Base-by-base conservation (phyloP, 2,113 vertebrate genomes). In the Epinephelus lanceolatus region DNA sequence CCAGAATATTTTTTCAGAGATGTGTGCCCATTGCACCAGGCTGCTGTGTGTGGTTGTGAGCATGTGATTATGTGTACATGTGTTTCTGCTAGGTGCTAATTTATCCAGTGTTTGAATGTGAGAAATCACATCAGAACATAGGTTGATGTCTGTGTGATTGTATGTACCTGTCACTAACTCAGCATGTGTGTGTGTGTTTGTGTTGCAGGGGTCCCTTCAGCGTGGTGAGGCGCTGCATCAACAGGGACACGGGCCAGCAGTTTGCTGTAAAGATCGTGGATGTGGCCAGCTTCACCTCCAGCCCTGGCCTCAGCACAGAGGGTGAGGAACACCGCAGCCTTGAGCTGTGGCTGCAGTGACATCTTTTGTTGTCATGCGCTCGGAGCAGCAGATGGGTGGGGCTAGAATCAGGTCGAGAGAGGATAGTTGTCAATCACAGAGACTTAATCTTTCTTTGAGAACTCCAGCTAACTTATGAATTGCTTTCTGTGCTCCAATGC, bases 261-360 rank as follows among this genome's bases (percentile, higher is more conserved):
- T 99, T 99, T 79, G 98, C 98, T 60, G 98, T 99, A 33, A 99
- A 99, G 96, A 99, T 99, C 86, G 98, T 99, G 25, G 98, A 99
- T 92, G 98, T 99, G 94, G 98, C 98, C 94, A 99, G 99, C 93
- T 99, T 99, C 94, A 99, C 98, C 87, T 99, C 98, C 95, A 99
- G 98, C 93, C 98, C 98, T 49, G 98, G 98, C 85, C 97, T 99
- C 95, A 99, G 98, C 96, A 99, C 98, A 92, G 98, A 99, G 96
- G 98, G 98, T 99, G 96, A 96, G 95, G 66, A 65, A 33, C 7
- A 7, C 74, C 62, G 5, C 30, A 37, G 57, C n/a, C 60, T 25
- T 57, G 70, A 75, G 17, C 80, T 15, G 12, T 9, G 40, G n/a
- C 42, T 47, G 51, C 49, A 13, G 17, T 55, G 59, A 61, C 56